Conservation (phyloP, 2,888 invertebrate genomes). For the Coenonympha arcania region DNA sequence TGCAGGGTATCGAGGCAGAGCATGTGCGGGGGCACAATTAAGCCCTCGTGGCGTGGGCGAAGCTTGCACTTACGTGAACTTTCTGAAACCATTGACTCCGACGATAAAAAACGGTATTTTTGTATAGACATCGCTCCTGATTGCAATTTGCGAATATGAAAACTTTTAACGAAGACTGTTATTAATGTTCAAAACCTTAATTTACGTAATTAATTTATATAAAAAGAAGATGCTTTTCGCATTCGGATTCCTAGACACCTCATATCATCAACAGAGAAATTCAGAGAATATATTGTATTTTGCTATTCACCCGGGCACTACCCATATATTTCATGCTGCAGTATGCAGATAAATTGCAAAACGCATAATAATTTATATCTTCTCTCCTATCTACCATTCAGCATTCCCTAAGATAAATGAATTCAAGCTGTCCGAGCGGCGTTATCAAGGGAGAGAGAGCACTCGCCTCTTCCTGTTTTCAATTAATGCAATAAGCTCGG, state of each 20-base stretch:
- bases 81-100: constrained; percentile 29
- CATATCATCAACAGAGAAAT: too few species aligned
- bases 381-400: constrained; percentile 8
- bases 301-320: too few species aligned
- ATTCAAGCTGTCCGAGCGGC: constrained; percentile 23
- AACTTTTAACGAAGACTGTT: neutral
- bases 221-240: neutral
- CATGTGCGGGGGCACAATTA: constrained; percentile 41
- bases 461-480: constrained; percentile 46
- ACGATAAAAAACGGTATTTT: constrained; percentile 19
- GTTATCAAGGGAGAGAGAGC: constrained; percentile 19
- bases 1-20: constrained; percentile 34
- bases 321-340: neutral
- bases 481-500: constrained; percentile 50
- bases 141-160: neutral
- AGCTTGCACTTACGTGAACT: constrained; percentile 42
- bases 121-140: neutral
- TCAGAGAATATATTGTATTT: too few species aligned
- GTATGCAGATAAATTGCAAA: neutral
- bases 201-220: neutral
- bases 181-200: neutral
- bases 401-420: constrained; percentile 20
- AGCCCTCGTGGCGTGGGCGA: constrained; percentile 40
- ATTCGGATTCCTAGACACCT: too few species aligned
- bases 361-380: constrained; percentile 1